Evolutionary conservation across 2,113 vertebrate species (phyloP).

Genomic region (Genyomyrus donnyi): DNA sequence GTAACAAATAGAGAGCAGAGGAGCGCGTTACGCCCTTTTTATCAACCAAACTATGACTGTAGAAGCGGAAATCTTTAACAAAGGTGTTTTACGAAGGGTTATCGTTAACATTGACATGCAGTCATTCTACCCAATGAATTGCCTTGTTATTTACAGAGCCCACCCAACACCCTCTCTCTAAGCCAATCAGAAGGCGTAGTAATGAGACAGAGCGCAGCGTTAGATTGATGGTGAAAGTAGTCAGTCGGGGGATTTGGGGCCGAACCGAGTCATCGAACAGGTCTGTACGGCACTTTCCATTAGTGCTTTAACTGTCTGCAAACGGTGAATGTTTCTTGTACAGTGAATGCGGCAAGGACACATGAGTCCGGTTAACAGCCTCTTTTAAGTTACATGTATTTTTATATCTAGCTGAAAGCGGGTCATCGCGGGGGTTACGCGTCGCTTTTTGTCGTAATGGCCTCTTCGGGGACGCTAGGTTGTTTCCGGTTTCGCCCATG

Average conservation of each 20-base stretch:
- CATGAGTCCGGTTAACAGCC: not conserved
- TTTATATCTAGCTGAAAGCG: not conserved
- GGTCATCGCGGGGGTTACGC: not conserved
- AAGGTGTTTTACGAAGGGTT: not conserved
- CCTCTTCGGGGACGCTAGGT: not conserved
- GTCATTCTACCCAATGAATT: not conserved
- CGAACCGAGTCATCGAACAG: conserved; percentile 5
- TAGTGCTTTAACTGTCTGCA: not conserved
- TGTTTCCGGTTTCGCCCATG: not conserved
- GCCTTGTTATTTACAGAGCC: not conserved
- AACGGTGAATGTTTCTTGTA: not conserved
- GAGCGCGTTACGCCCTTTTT: not conserved
- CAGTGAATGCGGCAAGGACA: not conserved
- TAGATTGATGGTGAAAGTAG: conserved; percentile 13
- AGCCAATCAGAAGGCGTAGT: not conserved
- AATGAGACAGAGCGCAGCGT: not conserved
- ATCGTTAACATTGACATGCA: not conserved
- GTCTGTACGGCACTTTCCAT: not conserved
- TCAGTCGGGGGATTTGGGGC: not conserved
- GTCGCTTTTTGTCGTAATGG: not conserved
- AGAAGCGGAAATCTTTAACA: not conserved
- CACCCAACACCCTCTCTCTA: not conserved
- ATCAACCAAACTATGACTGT: not conserved
- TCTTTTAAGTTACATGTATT: not conserved
- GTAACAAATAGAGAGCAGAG: not conserved